phyloP scores from a whole-genome alignment of 2,797 vertebrate genomes.

The Otolemur crassicaudatus region DNA sequence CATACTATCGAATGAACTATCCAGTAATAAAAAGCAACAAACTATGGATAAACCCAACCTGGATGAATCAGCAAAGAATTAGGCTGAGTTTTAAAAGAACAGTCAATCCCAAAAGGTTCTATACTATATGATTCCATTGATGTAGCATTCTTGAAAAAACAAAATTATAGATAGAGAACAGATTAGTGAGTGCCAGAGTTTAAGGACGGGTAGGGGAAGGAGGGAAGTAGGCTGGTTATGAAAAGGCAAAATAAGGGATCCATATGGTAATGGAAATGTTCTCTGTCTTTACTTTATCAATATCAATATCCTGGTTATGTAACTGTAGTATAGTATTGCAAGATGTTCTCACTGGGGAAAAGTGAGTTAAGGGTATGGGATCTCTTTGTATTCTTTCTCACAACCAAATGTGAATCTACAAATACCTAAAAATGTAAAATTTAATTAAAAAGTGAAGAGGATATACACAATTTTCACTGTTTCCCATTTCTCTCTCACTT shows the following conservation, averaged over 20 bases:
- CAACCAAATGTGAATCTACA: slow-evolving; percentile 2
- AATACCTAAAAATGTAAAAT: background rate
- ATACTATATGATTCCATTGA: background rate
- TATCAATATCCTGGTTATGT: background rate
- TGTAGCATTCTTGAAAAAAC: background rate
- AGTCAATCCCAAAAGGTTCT: background rate
- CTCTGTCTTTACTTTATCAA: background rate
- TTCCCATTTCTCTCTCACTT: background rate
- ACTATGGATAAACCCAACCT: background rate
- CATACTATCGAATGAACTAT: background rate
- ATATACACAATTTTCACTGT: background rate
- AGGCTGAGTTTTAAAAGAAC: background rate
- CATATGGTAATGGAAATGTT: background rate
- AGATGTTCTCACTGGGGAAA: background rate
- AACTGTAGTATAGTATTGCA: background rate
- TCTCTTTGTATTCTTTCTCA: background rate
- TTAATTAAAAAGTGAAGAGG: background rate
- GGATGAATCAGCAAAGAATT: background rate
- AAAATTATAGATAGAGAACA: slow-evolving; percentile 14
- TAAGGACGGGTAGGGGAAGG: background rate
- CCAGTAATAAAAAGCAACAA: background rate
- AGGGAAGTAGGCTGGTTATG: background rate
- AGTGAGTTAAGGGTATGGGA: background rate
- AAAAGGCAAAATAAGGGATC: background rate
- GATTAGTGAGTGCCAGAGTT: background rate